Conservation (phyloP, 2,888 invertebrate genomes). For the Cosmorhoe ocellata region DNA sequence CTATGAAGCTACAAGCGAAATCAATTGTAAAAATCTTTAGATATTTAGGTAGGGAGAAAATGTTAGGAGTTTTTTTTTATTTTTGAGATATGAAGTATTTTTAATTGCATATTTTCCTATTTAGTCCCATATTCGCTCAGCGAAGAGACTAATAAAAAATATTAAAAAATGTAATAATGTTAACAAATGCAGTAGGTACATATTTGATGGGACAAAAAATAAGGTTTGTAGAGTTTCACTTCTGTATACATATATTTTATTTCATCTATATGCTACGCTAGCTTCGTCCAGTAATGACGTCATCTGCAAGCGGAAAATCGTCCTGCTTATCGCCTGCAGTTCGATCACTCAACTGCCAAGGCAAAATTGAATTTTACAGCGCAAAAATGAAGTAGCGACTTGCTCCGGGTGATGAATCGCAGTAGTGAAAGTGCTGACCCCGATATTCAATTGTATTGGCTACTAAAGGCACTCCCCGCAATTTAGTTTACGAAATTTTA, state of each 20-base stretch:
- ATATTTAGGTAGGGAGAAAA: too few species aligned
- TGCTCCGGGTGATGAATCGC: slow-evolving; percentile 40
- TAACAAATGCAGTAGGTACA: too few species aligned
- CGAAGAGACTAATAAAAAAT: too few species aligned
- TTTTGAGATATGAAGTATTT: too few species aligned
- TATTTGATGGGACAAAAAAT: too few species aligned
- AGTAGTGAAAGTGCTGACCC: slow-evolving; percentile 34
- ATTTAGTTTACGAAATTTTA: slow-evolving; percentile 3
- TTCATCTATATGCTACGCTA: not conserved
- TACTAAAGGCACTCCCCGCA: too few species aligned
- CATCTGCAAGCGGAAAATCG: slow-evolving; percentile 31
- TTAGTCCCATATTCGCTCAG: too few species aligned
- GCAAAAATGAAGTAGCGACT: slow-evolving; percentile 38
- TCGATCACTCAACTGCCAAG: slow-evolving; percentile 38
- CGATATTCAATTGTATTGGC: slow-evolving; percentile 5
- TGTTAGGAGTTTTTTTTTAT: too few species aligned
- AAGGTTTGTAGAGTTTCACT: slow-evolving; percentile 3
- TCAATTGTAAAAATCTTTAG: too few species aligned
- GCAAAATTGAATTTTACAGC: slow-evolving; percentile 47
- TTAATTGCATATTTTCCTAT: too few species aligned
- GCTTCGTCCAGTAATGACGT: slow-evolving; percentile 27
- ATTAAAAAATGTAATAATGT: too few species aligned
- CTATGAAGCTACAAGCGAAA: too few species aligned
- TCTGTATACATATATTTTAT: not conserved
- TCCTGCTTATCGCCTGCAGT: slow-evolving; percentile 31